Evolutionary conservation across 1,140 invertebrate species (phyloP).

Genomic region (Cotesia vestalis): DNA sequence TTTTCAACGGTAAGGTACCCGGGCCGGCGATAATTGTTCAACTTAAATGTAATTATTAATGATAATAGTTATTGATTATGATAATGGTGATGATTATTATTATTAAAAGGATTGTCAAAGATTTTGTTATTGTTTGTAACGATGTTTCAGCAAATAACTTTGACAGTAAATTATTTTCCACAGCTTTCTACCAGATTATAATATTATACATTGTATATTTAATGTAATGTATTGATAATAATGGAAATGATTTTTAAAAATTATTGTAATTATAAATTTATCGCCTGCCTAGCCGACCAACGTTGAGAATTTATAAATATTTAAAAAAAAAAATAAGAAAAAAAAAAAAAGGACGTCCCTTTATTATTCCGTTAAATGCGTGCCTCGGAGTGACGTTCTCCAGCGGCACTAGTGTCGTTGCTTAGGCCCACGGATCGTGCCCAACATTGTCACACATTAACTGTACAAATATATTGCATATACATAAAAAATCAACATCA

Average conservation of each 20-base stretch:
- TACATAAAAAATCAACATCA: too few species aligned
- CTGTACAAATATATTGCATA: conserved; percentile 25
- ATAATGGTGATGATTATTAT: too few species aligned
- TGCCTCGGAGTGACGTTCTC: conserved; percentile 25
- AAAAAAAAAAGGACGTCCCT: conserved; percentile 32
- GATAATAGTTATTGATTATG: too few species aligned
- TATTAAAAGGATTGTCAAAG: conserved; percentile 26
- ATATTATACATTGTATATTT: too few species aligned
- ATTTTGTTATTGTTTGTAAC: conserved; percentile 30
- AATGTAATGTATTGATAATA: neutral
- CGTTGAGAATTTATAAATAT: conserved; percentile 48
- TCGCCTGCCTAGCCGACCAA: conserved; percentile 59
- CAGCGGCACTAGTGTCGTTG: conserved; percentile 44
- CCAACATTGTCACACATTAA: conserved; percentile 39
- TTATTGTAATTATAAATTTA: conserved; percentile 34
- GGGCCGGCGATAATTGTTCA: conserved; percentile 55
- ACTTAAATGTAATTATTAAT: conserved; percentile 23
- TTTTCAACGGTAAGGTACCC: conserved; percentile 51
- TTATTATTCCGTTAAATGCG: conserved; percentile 30
- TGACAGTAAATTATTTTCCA: conserved; percentile 35
- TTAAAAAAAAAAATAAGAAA: conserved; percentile 10
- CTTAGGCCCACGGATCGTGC: conserved; percentile 41
- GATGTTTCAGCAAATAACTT: conserved; percentile 26
- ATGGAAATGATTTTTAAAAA: neutral
- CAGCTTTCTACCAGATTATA: conserved; percentile 27